Conservation (phyloP, 2,797 vertebrate genomes). For the Alfaro cultratus region DNA sequence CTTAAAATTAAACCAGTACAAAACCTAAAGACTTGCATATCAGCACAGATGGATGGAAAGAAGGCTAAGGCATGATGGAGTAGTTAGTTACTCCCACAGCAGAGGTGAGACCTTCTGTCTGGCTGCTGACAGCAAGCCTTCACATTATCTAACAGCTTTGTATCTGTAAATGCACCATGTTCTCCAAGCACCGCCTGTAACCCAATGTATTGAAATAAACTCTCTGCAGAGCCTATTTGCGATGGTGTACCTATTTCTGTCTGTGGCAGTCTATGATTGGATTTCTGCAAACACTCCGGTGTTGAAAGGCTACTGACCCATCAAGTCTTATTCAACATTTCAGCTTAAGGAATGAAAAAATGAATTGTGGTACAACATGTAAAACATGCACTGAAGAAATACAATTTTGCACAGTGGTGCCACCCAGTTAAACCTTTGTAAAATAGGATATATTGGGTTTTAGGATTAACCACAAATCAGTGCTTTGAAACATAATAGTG, state of each 20-base stretch:
- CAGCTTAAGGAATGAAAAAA: conserved; percentile 22
- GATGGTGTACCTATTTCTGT: conserved; percentile 33
- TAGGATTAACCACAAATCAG: conserved; percentile 34
- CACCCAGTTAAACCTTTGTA: conserved; percentile 11
- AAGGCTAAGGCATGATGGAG: conserved; percentile 12
- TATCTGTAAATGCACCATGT: conserved; percentile 42
- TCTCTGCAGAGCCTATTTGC: conserved; percentile 33
- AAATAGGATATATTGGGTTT: conserved; percentile 32
- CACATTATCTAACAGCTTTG: conserved; percentile 49
- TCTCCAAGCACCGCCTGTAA: conserved; percentile 32
- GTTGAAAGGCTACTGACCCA: conserved; percentile 37
- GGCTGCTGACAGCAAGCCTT: conserved; percentile 39
- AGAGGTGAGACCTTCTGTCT: conserved; percentile 60
- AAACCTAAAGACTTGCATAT: conserved; percentile 14
- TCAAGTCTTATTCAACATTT: conserved; percentile 33
- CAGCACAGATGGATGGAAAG: conserved; percentile 26
- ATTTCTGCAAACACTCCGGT: conserved; percentile 30
- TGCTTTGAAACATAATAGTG: conserved; percentile 32
- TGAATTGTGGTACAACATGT: conserved; percentile 21
- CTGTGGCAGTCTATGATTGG: conserved; percentile 22
- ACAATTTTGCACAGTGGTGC: conserved; percentile 12
- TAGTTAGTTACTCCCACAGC: conserved; percentile 37
- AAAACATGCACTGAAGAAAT: conserved; percentile 15
- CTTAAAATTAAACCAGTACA: not conserved
- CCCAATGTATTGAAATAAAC: conserved; percentile 33